Conservation (phyloP, 2,113 vertebrate genomes). For the Anoura caudifer region DNA sequence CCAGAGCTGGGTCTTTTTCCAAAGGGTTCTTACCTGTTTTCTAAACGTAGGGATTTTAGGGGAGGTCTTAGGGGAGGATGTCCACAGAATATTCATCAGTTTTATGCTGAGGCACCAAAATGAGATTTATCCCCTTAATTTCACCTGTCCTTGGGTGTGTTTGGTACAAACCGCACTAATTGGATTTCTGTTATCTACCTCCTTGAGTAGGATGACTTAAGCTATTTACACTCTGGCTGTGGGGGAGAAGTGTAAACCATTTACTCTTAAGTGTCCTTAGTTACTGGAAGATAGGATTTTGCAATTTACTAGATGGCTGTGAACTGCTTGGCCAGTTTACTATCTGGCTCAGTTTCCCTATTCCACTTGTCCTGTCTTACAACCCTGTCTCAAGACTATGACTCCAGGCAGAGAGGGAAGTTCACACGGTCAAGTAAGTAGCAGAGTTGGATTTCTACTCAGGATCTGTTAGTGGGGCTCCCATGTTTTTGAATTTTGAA, state of each 20-base stretch:
- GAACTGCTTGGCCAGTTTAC: neutral
- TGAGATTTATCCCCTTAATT: neutral
- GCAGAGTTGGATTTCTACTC: neutral
- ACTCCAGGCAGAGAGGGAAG: neutral
- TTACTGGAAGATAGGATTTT: neutral
- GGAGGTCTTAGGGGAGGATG: neutral
- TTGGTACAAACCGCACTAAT: neutral
- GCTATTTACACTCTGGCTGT: neutral
- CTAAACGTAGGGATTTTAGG: neutral
- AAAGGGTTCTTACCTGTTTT: neutral
- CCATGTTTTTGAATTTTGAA: neutral
- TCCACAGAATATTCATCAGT: neutral
- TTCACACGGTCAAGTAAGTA: neutral
- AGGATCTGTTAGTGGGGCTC: neutral
- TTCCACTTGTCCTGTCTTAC: neutral
- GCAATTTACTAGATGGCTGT: neutral
- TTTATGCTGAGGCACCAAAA: neutral
- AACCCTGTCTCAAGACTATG: neutral
- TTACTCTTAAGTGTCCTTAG: neutral
- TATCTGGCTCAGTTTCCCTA: neutral
- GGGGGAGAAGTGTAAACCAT: neutral
- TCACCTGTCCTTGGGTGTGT: neutral
- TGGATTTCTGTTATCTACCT: neutral
- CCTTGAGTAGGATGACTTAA: neutral
- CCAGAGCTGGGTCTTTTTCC: neutral